These are phyloP conservation scores for Heliconius hermathena DNA, from an alignment of 1,140 invertebrate genomes.

Conservation along the genomic window DNA sequence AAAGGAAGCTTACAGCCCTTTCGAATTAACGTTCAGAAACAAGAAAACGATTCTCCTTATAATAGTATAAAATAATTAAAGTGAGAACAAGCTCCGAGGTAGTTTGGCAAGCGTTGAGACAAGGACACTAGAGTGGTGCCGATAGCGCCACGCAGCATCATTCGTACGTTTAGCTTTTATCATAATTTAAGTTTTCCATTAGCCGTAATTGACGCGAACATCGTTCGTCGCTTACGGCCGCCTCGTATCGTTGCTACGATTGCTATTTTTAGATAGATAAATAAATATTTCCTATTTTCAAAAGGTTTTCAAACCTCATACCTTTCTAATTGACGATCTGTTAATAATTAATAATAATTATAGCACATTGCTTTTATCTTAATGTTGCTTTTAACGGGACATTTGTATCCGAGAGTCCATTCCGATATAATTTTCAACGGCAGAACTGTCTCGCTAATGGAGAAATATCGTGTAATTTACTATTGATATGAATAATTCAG, in stretches of 20 bases:
- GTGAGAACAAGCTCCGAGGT: neutral
- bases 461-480: slow-evolving; percentile 71
- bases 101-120: slow-evolving; percentile 32
- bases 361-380: slow-evolving; percentile 75
- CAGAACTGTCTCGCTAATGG: slow-evolving; percentile 69
- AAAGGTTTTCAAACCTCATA: slow-evolving; percentile 63
- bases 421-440: slow-evolving; percentile 70
- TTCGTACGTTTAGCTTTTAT: slow-evolving; percentile 76
- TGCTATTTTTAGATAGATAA: slow-evolving; percentile 80
- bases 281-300: slow-evolving; percentile 79
- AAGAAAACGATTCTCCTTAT: slow-evolving; percentile 36
- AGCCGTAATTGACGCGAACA: slow-evolving; percentile 81
- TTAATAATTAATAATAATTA: slow-evolving; percentile 79
- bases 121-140: slow-evolving; percentile 42
- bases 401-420: slow-evolving; percentile 71
- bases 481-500: slow-evolving; percentile 68
- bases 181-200: slow-evolving; percentile 82
- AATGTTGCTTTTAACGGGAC: slow-evolving; percentile 74
- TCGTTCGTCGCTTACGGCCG: slow-evolving; percentile 78
- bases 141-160: slow-evolving; percentile 67
- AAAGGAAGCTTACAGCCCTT: too few species aligned
- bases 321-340: slow-evolving; percentile 77
- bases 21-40: too few species aligned
- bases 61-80: neutral
- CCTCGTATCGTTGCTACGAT: slow-evolving; percentile 65